Base-by-base conservation (phyloP, 2,113 vertebrate genomes). In the Columba livia region DNA sequence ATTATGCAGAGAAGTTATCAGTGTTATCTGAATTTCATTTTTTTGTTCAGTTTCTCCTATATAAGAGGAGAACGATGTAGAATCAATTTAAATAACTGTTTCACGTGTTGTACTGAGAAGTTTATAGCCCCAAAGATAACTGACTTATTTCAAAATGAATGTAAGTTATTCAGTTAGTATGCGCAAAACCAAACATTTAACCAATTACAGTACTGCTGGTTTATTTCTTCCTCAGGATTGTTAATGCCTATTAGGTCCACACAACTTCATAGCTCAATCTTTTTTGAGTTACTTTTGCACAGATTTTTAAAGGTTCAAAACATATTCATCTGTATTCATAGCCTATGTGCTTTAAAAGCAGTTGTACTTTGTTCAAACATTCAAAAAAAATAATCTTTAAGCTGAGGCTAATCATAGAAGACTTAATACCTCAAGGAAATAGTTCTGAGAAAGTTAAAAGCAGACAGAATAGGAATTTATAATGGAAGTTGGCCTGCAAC, bases 341-440 rank as follows among this genome's bases (percentile, higher is more conserved):
- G 72, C 17, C 42, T n/a, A 31, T 44, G 32, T 44, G 44, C 81
- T 92, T 92, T 90, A 91, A 88, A 96, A 90, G 56, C 53, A 85
- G 77, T n/a, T 92, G 93, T 77, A 91, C 53, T 89, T 83, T 29
- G 65, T 67, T 87, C 79, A 95, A 88, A 91, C 40, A 66, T 88
- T 89, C 29, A 72, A 61, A 94, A 92, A 88, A 92, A 88, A 87
- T 67, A 11, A 86, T 86, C 69, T 92, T 51, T 61, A 69, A 80
- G 79, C 44, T 81, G 56, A 7, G 0, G 61, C 69, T 95, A 48
- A 81, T 81, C 79, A 88, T 18, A 70, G 92, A 95, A 92, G n/a
- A 88, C 61, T 85, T 69, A 78, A 89, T 80, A 86, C 88, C 72
- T 86, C 57, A 61, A 92, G 44, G 60, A 96, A 80, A 94, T 84